Conservation (phyloP, 1,140 invertebrate species). For the Drosophila littoralis region DNA sequence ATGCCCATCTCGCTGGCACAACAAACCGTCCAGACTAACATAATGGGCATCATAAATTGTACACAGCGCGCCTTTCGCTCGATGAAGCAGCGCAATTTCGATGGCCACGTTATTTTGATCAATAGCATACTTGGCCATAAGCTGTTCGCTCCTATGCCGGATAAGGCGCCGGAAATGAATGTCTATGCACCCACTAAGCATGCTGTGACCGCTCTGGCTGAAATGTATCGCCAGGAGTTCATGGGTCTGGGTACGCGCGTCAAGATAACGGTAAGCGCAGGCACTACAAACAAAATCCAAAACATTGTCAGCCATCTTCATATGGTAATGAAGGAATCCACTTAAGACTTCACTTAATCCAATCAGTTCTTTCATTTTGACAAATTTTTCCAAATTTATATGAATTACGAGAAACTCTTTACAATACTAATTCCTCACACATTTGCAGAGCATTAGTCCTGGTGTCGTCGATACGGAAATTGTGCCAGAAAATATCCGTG, state of each 20-base stretch:
- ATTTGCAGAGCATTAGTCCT: slow-evolving; percentile 86
- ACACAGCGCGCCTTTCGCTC: slow-evolving; percentile 88
- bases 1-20: slow-evolving; percentile 81
- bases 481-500: slow-evolving; percentile 57
- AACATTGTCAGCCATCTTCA: too few relatives aligned
- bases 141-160: slow-evolving; percentile 81
- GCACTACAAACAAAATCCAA: slow-evolving; percentile 47
- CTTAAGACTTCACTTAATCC: too few relatives aligned
- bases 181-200: slow-evolving; percentile 90
- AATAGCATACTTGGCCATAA: slow-evolving; percentile 87
- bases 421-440: neutral
- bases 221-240: slow-evolving; percentile 88
- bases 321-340: too few relatives aligned
- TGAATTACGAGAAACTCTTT: neutral
- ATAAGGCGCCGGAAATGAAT: slow-evolving; percentile 60
- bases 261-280: slow-evolving; percentile 87
- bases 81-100: slow-evolving; percentile 88
- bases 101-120: slow-evolving; percentile 90
- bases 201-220: slow-evolving; percentile 88
- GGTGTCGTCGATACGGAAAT: slow-evolving; percentile 87
- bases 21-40: slow-evolving; percentile 88
- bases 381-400: too few relatives aligned
- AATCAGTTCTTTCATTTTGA: too few relatives aligned
- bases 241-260: slow-evolving; percentile 86
- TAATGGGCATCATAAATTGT: slow-evolving; percentile 88